Percentiles rank a stretch among this genome's conserved stretches.
phyloP scores from a whole-genome alignment of 2,888 invertebrate species.

The Melipona bicolor region DNA sequence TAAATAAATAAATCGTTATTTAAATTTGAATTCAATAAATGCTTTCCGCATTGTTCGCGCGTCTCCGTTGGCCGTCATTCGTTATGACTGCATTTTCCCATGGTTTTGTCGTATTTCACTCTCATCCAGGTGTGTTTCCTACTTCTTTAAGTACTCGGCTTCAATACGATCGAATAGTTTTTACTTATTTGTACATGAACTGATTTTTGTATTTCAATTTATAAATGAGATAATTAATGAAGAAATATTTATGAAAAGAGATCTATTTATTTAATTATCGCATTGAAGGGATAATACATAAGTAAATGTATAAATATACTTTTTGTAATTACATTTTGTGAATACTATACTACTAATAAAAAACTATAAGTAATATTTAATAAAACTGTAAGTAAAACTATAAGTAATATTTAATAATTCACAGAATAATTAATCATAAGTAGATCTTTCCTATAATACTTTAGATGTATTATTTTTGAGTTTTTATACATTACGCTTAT shows the following conservation, averaged over 20 bases:
- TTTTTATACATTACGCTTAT: background rate
- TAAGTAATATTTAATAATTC: no score
- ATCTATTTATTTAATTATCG: no score
- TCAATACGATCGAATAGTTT: background rate
- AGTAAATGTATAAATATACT: no score
- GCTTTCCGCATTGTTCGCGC: slow-evolving; percentile 29
- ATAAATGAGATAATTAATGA: no score
- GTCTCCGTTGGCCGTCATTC: slow-evolving; percentile 52
- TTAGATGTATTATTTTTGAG: background rate
- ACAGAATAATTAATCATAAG: background rate
- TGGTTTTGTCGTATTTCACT: background rate
- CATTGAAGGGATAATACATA: no score
- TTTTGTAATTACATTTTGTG: no score
- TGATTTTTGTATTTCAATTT: no score
- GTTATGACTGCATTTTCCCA: slow-evolving; percentile 48
- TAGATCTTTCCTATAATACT: background rate
- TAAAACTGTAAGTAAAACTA: no score
- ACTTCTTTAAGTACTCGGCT: background rate
- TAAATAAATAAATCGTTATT: slow-evolving; percentile 70
- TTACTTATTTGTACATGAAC: no score
- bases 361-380: no score
- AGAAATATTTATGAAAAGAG: no score
- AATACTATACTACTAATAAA: no score
- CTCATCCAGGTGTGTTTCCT: background rate
- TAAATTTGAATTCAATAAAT: slow-evolving; percentile 67